These are phyloP conservation scores for Theristus sp. DNA, from an alignment of 2,888 invertebrate genomes.

Conservation along the genomic window DNA sequence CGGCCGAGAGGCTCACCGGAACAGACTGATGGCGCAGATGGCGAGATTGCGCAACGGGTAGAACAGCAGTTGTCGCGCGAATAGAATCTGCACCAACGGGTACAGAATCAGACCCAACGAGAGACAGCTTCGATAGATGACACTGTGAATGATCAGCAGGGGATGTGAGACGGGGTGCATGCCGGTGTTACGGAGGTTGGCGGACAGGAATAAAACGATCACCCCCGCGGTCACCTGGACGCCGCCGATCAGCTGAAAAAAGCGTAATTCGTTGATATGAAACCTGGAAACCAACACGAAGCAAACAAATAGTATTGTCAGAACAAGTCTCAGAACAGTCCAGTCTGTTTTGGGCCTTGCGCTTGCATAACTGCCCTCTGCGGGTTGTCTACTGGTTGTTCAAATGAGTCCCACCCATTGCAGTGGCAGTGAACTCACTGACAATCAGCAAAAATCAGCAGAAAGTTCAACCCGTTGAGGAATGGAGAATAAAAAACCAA, in stretches of 20 bases:
- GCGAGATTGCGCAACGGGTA: slow-evolving; percentile 2
- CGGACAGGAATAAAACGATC: not conserved
- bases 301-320: no score
- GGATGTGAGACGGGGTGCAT: not conserved
- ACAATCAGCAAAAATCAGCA: no score
- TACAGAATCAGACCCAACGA: slow-evolving; percentile 1
- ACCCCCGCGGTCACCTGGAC: not conserved
- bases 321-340: no score
- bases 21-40: not conserved
- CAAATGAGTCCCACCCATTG: no score
- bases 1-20: no score
- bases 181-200: not conserved
- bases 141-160: slow-evolving; percentile 1
- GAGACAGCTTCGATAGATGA: slow-evolving; percentile 1
- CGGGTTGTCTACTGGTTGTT: no score
- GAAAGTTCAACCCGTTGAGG: no score
- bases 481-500: no score
- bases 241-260: not conserved
- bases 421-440: no score
- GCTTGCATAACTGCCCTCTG: no score
- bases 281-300: no score
- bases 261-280: not conserved
- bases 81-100: not conserved
- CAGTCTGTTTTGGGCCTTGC: no score
- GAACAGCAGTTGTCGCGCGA: not conserved